Percentiles rank a stretch among this genome's conserved stretches.
phyloP scores from a whole-genome alignment of 2,113 vertebrate genomes.

The Psilopogon haemacephalus region DNA sequence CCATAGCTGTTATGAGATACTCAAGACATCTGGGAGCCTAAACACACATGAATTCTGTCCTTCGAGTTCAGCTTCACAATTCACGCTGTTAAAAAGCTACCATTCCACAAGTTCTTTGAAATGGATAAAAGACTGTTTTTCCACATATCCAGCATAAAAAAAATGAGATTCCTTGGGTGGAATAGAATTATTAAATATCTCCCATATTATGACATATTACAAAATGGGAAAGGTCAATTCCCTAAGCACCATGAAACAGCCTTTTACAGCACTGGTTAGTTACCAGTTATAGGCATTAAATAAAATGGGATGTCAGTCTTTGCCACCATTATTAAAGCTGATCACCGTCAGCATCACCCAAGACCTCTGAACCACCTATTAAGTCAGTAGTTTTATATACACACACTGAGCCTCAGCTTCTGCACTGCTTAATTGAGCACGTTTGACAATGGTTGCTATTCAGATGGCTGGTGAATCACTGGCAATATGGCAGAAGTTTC shows the following conservation, averaged over 20 bases:
- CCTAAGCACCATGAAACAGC: not conserved
- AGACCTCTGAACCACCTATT: not conserved
- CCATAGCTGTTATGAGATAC: not conserved
- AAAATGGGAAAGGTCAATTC: not conserved
- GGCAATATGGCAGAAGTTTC: not conserved
- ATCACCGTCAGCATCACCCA: not conserved
- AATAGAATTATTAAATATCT: not conserved
- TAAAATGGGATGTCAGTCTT: not conserved
- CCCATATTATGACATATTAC: not conserved
- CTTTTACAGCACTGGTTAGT: not conserved
- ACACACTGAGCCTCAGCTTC: not conserved
- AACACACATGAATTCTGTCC: not conserved
- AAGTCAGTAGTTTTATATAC: not conserved
- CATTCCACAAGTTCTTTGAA: not conserved
- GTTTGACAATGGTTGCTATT: not conserved
- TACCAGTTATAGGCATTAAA: not conserved
- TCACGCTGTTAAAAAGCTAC: not conserved
- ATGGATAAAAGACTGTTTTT: not conserved
- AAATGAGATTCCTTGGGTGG: not conserved
- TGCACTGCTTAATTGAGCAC: not conserved
- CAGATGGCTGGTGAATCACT: not conserved
- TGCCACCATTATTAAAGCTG: not conserved
- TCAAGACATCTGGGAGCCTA: not conserved
- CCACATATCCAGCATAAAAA: not conserved
- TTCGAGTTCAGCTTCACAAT: not conserved